phyloP scores from a whole-genome alignment of 1,140 invertebrate species.

The Ceratosolen solmsi region DNA sequence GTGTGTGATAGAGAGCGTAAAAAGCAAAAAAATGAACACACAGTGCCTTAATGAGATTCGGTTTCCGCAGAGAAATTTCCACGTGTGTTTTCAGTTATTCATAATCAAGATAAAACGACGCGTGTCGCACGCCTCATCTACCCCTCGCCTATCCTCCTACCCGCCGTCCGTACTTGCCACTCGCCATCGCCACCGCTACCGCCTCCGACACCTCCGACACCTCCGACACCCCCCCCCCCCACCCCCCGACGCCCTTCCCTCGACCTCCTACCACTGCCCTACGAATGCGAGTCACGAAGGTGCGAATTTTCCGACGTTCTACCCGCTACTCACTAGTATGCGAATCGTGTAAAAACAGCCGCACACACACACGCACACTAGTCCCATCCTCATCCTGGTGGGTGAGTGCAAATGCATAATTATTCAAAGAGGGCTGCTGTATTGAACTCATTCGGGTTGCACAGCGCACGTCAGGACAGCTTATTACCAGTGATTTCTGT shows the following conservation, averaged over 20 bases:
- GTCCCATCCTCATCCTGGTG: not conserved
- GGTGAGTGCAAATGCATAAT: not conserved
- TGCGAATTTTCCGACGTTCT: constrained; percentile 10
- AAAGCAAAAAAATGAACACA: not conserved
- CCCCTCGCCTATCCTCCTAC: too few relatives aligned
- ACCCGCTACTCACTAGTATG: not conserved
- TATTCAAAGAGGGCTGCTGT: not conserved
- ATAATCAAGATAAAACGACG: constrained; percentile 43
- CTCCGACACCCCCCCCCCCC: not conserved
- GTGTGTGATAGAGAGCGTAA: not conserved
- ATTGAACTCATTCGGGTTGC: not conserved
- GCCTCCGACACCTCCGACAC: too few relatives aligned
- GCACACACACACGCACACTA: not conserved
- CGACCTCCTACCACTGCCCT: too few relatives aligned
- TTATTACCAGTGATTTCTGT: not conserved
- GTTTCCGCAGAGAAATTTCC: constrained; percentile 34
- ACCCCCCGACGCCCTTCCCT: not conserved
- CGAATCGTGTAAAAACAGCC: too few relatives aligned
- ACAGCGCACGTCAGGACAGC: too few relatives aligned
- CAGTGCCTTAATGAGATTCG: constrained; percentile 39
- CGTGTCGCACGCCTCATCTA: not conserved
- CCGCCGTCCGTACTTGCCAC: too few relatives aligned
- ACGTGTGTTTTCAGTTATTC: constrained; percentile 44
- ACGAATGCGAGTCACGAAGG: constrained; percentile 25
- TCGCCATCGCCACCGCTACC: too few relatives aligned